Evolutionary conservation across 1,140 invertebrate genomes (phyloP).

Genomic region (Probaryconus sp.): DNA sequence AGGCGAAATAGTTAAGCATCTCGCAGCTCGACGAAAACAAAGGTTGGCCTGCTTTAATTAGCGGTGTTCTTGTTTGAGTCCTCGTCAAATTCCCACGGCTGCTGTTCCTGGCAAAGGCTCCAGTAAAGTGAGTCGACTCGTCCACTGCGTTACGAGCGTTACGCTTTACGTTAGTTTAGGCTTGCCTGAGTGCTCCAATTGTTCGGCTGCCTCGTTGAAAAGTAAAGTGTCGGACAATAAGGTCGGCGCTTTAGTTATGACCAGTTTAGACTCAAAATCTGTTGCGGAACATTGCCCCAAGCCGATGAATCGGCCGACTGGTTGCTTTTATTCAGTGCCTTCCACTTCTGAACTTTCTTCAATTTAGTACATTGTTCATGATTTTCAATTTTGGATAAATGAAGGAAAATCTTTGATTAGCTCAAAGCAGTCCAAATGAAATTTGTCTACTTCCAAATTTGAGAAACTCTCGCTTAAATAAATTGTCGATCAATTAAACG

Average conservation of each 20-base stretch:
- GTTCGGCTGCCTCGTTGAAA: constrained; percentile 31
- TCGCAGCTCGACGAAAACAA: constrained; percentile 64
- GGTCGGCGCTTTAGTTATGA: constrained; percentile 5
- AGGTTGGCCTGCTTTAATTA: constrained; percentile 68
- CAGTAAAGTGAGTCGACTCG: no score
- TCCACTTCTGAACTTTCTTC: constrained; percentile 1
- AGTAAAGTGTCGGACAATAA: constrained; percentile 31
- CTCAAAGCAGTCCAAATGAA: no score
- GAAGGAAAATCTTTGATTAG: no score
- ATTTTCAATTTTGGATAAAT: no score
- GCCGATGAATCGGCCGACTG: constrained; percentile 10
- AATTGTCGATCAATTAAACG: no score
- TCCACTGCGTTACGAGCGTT: constrained; percentile 11
- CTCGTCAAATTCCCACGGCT: constrained; percentile 68
- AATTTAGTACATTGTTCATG: no score
- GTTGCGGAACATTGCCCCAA: constrained; percentile 30
- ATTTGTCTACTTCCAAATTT: no score
- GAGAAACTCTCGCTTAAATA: no score
- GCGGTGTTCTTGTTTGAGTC: constrained; percentile 38
- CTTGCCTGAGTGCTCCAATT: constrained; percentile 37
- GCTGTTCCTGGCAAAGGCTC: constrained; percentile 58
- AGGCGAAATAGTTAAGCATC: constrained; percentile 26
- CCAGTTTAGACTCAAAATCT: constrained; percentile 21
- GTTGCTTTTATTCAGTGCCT: constrained; percentile 9
- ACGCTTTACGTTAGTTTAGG: constrained; percentile 29